Percentiles rank a stretch among this genome's conserved stretches.
These are phyloP conservation scores for Okapia johnstoni DNA, from an alignment of 2,113 vertebrate species.

Conservation along the genomic window DNA sequence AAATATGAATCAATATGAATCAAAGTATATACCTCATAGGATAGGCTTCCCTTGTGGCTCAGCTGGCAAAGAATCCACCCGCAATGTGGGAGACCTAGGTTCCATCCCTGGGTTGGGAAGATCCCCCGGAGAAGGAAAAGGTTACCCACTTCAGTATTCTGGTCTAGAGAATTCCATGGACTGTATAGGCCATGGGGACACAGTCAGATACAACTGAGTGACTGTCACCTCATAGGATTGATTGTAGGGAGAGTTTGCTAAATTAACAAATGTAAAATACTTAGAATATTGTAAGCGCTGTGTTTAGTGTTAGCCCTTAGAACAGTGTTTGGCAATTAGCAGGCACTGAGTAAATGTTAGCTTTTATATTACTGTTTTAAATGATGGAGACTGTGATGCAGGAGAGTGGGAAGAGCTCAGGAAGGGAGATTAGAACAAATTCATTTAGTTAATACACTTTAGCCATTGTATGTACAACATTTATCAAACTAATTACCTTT, in stretches of 20 bases:
- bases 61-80: background rate
- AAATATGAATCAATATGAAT: too few species aligned
- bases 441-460: background rate
- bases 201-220: background rate
- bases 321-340: background rate
- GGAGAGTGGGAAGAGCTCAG: background rate
- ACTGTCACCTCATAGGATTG: background rate
- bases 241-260: background rate
- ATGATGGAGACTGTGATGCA: background rate
- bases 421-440: background rate
- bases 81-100: background rate
- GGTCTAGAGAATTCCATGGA: background rate
- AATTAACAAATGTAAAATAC: background rate
- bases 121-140: background rate
- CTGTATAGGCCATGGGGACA: background rate
- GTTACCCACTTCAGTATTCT: background rate
- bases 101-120: background rate
- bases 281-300: background rate
- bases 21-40: background rate
- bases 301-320: background rate
- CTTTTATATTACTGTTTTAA: background rate
- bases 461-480: background rate
- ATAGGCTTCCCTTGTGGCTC: background rate
- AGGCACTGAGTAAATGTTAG: background rate
- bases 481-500: constrained; percentile 23